Base-by-base conservation (phyloP, 2,113 vertebrate genomes). In the Lophotis ruficrista region DNA sequence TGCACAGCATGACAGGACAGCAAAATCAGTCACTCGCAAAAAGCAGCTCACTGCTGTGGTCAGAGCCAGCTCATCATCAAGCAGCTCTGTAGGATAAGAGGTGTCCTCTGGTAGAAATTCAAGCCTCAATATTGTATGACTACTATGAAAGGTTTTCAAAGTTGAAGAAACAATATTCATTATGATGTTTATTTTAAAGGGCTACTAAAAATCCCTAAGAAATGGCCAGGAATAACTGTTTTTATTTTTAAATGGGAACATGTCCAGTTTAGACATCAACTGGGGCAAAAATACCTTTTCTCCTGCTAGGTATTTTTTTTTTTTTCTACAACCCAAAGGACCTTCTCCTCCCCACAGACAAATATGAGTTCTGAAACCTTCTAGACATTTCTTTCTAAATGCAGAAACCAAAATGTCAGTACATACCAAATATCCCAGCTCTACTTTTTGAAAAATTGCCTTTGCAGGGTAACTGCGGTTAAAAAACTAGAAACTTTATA, bases 401-500 rank as follows among this genome's bases (percentile, higher is more conserved):
- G 30, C 22, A 76, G 48, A 86, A 87, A 83, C 56, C 6, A 2
- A 57, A 60, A 71, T 51, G 31, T 66, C 76, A 86, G 79, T 62
- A 33, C 30, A 60, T 51, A 83, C 64, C 60, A 8, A 89, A 80
- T 13, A 75, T 77, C 60, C 51, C 64, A 66, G 85, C 38, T 81
- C 41, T 69, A 21, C 60, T 77, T 91, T 83, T 80, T 89, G 76
- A 76, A 90, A 72, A 70, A 51, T 41, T 58, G 88, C 71, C 54
- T 90, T 86, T 4, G 3, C 50, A 80, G 90, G 70, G 88, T 79
- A 93, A 96, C 75, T 80, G 90, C 0, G 58, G 95, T 94, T 77
- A 90, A 58, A 85, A 90, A 90, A 83, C 45, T 7, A 22, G 89
- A 92, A 96, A 96, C 91, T 61, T 84, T 89, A 95, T 14, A 94